Conservation (phyloP, 2,888 invertebrate species). For the Machimus rusticus region DNA sequence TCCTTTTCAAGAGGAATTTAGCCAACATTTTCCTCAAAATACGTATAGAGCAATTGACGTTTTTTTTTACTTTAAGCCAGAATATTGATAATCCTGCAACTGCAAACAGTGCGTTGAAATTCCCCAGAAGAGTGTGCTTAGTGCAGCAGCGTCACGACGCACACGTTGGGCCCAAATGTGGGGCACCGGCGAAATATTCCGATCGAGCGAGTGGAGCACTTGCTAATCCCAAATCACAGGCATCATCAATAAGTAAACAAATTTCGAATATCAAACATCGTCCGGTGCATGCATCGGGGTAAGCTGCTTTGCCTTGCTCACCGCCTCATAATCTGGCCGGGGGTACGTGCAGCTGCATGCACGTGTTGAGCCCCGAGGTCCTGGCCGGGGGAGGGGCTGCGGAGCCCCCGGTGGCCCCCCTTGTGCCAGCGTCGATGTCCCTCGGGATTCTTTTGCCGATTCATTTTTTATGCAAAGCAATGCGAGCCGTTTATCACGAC, state of each 20-base stretch:
- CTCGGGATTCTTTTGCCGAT: not conserved
- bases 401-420: not conserved
- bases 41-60: not conserved
- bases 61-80: not conserved
- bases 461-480: slow-evolving; percentile 12
- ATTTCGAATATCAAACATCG: not conserved
- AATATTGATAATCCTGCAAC: not conserved
- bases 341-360: not conserved
- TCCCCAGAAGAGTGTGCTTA: not conserved
- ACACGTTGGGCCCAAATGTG: not conserved
- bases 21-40: too few relatives aligned
- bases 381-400: not conserved
- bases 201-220: not conserved
- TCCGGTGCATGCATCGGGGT: not conserved
- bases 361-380: not conserved
- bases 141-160: not conserved
- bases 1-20: too few relatives aligned
- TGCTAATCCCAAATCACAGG: not conserved
- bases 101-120: not conserved
- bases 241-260: not conserved
- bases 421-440: not conserved
- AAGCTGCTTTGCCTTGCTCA: not conserved
- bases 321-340: not conserved
- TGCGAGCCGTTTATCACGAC: not conserved
- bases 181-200: not conserved